A percentile compares a stretch with the other conserved stretches of the same genome.
These are phyloP conservation scores for Erythrolamprus reginae DNA, from an alignment of 2,113 vertebrate genomes.

Conservation along the genomic window DNA sequence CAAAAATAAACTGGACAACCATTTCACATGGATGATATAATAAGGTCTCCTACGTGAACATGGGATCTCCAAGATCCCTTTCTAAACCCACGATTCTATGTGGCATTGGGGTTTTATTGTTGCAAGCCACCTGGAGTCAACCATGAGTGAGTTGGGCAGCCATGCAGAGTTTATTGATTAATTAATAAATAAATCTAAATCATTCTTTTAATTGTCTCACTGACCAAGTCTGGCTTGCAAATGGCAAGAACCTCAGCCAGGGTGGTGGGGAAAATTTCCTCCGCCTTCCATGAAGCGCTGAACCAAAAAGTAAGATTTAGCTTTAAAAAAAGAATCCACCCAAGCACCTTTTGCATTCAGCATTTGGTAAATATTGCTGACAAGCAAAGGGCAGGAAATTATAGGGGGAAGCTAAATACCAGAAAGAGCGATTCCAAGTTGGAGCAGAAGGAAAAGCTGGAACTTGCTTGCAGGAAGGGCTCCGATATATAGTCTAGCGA, in stretches of 20 bases:
- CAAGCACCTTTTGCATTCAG: not conserved
- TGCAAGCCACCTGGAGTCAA: too few species aligned
- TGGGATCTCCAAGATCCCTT: too few species aligned
- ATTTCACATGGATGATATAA: not conserved
- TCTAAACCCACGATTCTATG: too few species aligned
- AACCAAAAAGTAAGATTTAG: not conserved
- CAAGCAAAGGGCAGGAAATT: conserved; percentile 3
- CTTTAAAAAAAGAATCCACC: not conserved
- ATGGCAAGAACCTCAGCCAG: not conserved
- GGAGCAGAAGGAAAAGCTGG: not conserved
- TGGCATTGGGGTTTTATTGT: too few species aligned
- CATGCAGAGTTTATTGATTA: not conserved
- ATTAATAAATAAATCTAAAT: not conserved
- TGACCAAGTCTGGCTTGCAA: not conserved
- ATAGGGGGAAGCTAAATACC: conserved; percentile 7
- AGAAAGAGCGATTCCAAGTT: not conserved
- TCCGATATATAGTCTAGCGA: not conserved
- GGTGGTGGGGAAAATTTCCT: too few species aligned
- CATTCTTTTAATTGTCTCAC: not conserved
- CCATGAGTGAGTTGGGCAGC: not conserved
- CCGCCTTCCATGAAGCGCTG: not conserved
- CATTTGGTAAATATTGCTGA: conserved; percentile 17
- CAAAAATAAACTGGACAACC: too few species aligned
- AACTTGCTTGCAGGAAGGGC: not conserved
- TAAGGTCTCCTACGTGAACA: too few species aligned